Percentiles rank a stretch among this genome's conserved stretches.
phyloP scores from a whole-genome alignment of 64 coral and sea anemone genomes.

The Actinia equina region DNA sequence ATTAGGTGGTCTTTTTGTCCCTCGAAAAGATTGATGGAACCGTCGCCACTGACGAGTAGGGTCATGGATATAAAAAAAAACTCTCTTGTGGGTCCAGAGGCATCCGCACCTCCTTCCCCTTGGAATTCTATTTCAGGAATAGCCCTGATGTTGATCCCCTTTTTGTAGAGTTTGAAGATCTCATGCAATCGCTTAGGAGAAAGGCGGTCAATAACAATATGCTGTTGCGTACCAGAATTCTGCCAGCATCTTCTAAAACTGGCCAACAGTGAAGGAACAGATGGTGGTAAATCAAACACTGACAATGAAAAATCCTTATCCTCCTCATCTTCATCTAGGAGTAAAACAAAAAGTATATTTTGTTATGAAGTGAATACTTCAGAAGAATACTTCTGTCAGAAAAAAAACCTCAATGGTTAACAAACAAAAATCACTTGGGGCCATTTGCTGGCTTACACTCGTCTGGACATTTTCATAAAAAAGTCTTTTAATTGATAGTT shows the following conservation, averaged over 20 bases:
- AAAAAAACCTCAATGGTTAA: no score
- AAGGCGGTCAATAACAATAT: slow-evolving; percentile 25
- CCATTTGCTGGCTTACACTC: no score
- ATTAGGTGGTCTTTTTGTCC: slow-evolving; percentile 22
- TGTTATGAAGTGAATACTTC: no score
- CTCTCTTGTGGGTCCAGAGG: slow-evolving; percentile 15
- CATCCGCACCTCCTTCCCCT: slow-evolving; percentile 24
- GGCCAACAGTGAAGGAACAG: slow-evolving; percentile 6
- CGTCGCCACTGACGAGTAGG: background rate
- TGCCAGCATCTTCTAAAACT: slow-evolving; percentile 24
- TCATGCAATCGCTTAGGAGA: slow-evolving; percentile 28
- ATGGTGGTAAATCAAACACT: background rate
- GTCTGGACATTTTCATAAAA: no score
- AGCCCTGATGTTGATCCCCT: slow-evolving; percentile 30
- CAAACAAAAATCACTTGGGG: no score
- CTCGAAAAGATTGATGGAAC: slow-evolving; percentile 3
- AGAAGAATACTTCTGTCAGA: no score
- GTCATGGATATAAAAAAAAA: background rate
- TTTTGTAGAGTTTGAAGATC: slow-evolving; percentile 45
- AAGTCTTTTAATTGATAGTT: no score
- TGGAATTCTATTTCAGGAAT: slow-evolving; percentile 46
- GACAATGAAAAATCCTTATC: background rate
- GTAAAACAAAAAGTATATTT: background rate
- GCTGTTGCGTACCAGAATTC: slow-evolving; percentile 15
- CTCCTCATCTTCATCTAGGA: background rate